Percentiles rank a stretch among this genome's conserved stretches.
Conservation (phyloP, 2,888 invertebrate species). For the Alloplasta piceator region DNA sequence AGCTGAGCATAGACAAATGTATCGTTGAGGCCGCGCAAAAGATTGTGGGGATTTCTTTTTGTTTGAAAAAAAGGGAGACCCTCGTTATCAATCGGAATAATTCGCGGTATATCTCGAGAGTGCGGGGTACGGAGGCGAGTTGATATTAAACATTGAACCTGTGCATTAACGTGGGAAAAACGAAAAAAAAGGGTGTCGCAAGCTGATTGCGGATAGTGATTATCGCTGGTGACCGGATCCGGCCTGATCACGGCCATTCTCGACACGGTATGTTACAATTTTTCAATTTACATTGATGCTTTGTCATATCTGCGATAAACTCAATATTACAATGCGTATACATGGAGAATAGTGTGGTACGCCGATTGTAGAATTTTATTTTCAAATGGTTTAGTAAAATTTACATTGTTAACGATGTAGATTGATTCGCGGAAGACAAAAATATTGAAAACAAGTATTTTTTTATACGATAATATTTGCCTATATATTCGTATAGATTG, state of each 20-base stretch:
- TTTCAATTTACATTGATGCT: neutral
- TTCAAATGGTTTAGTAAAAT: too few relatives aligned
- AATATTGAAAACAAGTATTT: too few relatives aligned
- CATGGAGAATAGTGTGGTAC: too few relatives aligned
- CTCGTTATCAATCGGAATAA: neutral
- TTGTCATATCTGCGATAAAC: too few relatives aligned
- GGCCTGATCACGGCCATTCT: conserved; percentile 84
- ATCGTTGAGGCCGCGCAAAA: neutral
- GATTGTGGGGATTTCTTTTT: neutral
- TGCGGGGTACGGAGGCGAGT: conserved; percentile 1
- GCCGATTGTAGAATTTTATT: too few relatives aligned
- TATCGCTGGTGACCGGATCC: conserved; percentile 82
- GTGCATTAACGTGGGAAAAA: conserved; percentile 48
- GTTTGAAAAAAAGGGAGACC: too few relatives aligned
- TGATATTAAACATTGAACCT: conserved; percentile 13
- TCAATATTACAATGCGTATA: too few relatives aligned
- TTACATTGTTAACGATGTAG: too few relatives aligned
- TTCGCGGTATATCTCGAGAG: neutral
- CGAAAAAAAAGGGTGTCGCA: conserved; percentile 54
- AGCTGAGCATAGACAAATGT: neutral
- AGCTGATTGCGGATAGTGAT: conserved; percentile 79
- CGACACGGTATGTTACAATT: conserved; percentile 81
- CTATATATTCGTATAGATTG: too few relatives aligned
- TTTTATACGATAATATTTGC: too few relatives aligned
- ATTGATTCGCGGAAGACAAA: too few relatives aligned